Evolutionary conservation across 1,140 invertebrate genomes (phyloP).

Genomic region (Thaumatotibia leucotreta): DNA sequence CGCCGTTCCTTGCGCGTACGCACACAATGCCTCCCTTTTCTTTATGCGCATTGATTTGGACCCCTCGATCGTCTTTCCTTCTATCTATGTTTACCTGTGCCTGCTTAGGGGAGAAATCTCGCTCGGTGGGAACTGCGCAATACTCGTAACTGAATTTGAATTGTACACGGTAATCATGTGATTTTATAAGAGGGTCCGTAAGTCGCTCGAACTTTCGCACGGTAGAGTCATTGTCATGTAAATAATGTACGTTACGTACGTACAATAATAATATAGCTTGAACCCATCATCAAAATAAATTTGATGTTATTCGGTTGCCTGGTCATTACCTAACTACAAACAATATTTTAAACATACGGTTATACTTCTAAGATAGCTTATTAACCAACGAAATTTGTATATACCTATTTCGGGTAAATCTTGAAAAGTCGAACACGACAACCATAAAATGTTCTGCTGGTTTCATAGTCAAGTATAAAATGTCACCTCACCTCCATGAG

Average conservation of each 20-base stretch:
- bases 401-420: not conserved
- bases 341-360: not conserved
- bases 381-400: not conserved
- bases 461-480: too few relatives aligned
- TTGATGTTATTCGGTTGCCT: not conserved
- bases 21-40: conserved; percentile 62
- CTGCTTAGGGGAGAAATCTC: conserved; percentile 59
- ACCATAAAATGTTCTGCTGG: too few relatives aligned
- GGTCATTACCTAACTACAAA: not conserved
- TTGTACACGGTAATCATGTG: conserved; percentile 49
- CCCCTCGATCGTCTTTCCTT: conserved; percentile 65
- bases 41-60: conserved; percentile 60
- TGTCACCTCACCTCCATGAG: too few relatives aligned
- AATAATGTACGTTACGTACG: conserved; percentile 18
- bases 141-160: conserved; percentile 59
- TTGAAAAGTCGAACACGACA: too few relatives aligned
- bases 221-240: conserved; percentile 47
- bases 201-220: conserved; percentile 56
- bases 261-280: not conserved
- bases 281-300: not conserved
- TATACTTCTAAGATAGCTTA: not conserved
- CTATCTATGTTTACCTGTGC: conserved; percentile 66
- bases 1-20: conserved; percentile 50
- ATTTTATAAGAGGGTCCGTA: conserved; percentile 50
- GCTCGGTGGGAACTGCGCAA: conserved; percentile 63